Conservation (phyloP, 2,113 vertebrate genomes). For the Verasper variegatus region DNA sequence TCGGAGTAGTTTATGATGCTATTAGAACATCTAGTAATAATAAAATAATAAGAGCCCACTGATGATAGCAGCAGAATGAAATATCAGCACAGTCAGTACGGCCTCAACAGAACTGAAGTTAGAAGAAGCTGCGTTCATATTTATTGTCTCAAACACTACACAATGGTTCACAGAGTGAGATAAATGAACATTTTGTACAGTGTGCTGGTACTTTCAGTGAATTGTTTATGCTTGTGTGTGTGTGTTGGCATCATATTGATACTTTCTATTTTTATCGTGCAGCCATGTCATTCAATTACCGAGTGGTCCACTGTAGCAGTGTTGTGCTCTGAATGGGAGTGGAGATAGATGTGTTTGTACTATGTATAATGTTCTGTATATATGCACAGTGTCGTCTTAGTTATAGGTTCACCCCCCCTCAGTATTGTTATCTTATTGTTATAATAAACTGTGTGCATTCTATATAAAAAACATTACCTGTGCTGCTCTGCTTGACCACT, state of each 20-base stretch:
- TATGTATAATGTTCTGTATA: slow-evolving; percentile 53
- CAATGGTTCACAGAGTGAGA: slow-evolving; percentile 17
- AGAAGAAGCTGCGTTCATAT: slow-evolving; percentile 50
- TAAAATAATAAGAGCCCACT: slow-evolving; percentile 1
- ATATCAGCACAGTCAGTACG: neutral
- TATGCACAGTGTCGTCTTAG: slow-evolving; percentile 26
- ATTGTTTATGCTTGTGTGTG: slow-evolving; percentile 61
- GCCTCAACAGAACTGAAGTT: slow-evolving; percentile 7
- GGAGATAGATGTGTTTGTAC: slow-evolving; percentile 36
- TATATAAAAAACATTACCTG: slow-evolving; percentile 3
- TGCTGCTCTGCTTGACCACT: slow-evolving; percentile 43
- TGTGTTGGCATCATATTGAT: slow-evolving; percentile 46
- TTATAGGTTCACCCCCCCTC: slow-evolving; percentile 13
- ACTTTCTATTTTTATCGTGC: slow-evolving; percentile 35
- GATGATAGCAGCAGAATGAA: slow-evolving; percentile 32
- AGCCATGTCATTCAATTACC: slow-evolving; percentile 21
- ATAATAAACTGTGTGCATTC: slow-evolving; percentile 63
- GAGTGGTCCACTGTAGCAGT: slow-evolving; percentile 36
- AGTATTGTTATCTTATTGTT: slow-evolving; percentile 65
- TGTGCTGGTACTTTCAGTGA: slow-evolving; percentile 57
- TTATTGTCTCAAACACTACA: slow-evolving; percentile 77
- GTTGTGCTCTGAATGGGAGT: slow-evolving; percentile 51
- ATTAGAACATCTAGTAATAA: neutral
- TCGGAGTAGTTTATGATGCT: neutral
- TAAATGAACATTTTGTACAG: slow-evolving; percentile 61